Base-by-base conservation (phyloP, 1,140 invertebrate genomes). In the Drosophila gunungcola region DNA sequence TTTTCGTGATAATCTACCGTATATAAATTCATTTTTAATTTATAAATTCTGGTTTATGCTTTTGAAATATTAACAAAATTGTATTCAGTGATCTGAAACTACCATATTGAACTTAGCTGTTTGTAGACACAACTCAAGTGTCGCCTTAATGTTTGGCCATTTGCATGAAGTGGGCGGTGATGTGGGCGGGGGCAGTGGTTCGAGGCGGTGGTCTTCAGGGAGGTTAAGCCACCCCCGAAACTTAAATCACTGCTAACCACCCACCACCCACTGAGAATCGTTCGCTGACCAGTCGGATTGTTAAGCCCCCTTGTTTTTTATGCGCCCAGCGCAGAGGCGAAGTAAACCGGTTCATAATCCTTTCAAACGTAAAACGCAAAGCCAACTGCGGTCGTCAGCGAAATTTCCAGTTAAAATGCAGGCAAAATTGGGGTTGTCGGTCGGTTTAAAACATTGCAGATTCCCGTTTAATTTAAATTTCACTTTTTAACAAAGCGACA, bases 141-240 rank as follows among this genome's bases (percentile, higher is more conserved):
- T 78, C 61, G 63, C 75, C 57, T 52, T 78, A 78, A 78, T 78
- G 75, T 78, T 78, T 78, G 75, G 73, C 74, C 73, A 77, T 77
- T 77, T 75, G 75, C 63, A 77, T 78, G 75, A 64, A 78, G 75
- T 78, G 74, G 65, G 41, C 25, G 38, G 46, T 29, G 12, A 52
- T 29, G 29, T 32, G 34, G 45, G n/a, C 39, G 32, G 39, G 46
- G 46, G 25, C 34, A 32, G 36, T 69, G 38, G 42, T 27, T 0
- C 32, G 4, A 38, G 16, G 3, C 27, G 55, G 13, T 46, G 42
- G 41, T 34, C 21, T 25, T 4, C 5, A 32, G 29, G 29, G 16
- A 36, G 34, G 42, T 29, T 21, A 54, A 41, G 57, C 73, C 73
- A 75, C 62, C 62, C 73, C 43, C 52, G 21, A 61, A 61, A 51